Conservation (phyloP, 1,140 invertebrate species). For the Zaprionus kolodkinae region DNA sequence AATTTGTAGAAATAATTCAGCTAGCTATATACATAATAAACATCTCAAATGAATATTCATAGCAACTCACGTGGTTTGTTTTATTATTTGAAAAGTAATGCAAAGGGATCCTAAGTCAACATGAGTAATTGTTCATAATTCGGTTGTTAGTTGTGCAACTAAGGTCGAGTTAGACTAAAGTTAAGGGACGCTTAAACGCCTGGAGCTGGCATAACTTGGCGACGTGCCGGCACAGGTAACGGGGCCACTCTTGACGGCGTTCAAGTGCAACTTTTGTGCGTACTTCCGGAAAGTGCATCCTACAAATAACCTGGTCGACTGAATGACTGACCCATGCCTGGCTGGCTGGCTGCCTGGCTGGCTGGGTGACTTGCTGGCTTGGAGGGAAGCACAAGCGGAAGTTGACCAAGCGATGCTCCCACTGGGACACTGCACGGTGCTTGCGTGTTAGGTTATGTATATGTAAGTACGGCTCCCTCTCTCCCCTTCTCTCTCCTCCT, state of each 20-base stretch:
- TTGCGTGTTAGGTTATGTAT: conserved; percentile 8
- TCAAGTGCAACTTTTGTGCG: conserved; percentile 62
- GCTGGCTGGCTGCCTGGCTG: too few relatives aligned
- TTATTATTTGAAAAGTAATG: neutral
- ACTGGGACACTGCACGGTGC: conserved; percentile 2
- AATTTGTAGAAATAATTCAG: too few relatives aligned
- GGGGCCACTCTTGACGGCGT: conserved; percentile 32
- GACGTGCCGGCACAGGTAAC: neutral
- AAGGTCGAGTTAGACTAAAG: neutral
- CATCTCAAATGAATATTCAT: neutral
- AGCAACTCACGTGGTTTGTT: too few relatives aligned
- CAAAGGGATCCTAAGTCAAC: neutral
- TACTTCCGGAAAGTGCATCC: conserved; percentile 54
- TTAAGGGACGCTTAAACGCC: conserved; percentile 29
- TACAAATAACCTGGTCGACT: conserved; percentile 22
- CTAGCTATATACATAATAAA: too few relatives aligned
- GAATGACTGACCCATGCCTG: conserved; percentile 15
- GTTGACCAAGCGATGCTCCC: conserved; percentile 59
- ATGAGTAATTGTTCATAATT: conserved; percentile 4
- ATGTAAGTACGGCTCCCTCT: conserved; percentile 8
- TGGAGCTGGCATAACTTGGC: conserved; percentile 20
- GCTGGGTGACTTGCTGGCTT: neutral
- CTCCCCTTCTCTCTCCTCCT: too few relatives aligned
- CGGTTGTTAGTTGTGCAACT: conserved; percentile 14
- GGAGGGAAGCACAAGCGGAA: conserved; percentile 43